Percentiles rank a stretch among this genome's conserved stretches.
Evolutionary conservation across 53 echinoderm and acorn worm genomes (phyloP).

Genomic region (Mesocentrotus franciscanus): DNA sequence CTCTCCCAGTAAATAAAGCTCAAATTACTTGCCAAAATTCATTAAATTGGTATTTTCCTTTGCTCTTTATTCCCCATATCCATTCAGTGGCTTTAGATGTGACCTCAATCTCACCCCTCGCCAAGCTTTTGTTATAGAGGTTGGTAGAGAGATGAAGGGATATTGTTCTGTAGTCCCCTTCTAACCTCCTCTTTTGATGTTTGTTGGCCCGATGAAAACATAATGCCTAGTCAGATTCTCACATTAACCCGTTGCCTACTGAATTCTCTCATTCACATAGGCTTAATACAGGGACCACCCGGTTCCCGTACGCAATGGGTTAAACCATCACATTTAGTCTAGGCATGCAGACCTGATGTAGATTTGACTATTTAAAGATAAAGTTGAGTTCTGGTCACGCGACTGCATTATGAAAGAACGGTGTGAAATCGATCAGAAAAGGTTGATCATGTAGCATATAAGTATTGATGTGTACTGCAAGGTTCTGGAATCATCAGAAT

Average conservation of each 20-base stretch:
- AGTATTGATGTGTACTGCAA: too few relatives aligned
- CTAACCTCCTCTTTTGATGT: not conserved
- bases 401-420: too few relatives aligned
- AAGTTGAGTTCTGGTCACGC: too few relatives aligned
- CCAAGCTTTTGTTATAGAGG: not conserved
- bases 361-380: too few relatives aligned
- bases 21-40: conserved; percentile 69
- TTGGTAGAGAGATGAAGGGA: conserved; percentile 10
- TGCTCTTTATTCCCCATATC: not conserved
- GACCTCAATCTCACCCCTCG: not conserved
- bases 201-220: conserved; percentile 23
- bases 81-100: not conserved
- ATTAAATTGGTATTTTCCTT: conserved; percentile 70
- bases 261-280: too few relatives aligned
- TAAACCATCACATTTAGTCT: not conserved
- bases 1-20: conserved; percentile 46
- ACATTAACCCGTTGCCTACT: too few relatives aligned
- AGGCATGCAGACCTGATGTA: not conserved
- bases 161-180: not conserved
- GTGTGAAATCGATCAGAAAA: too few relatives aligned
- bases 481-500: too few relatives aligned
- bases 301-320: too few relatives aligned
- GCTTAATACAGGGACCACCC: too few relatives aligned
- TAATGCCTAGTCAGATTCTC: conserved; percentile 9
- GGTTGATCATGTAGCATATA: too few relatives aligned